Evolutionary conservation across 2,113 vertebrate genomes (phyloP).

Genomic region (Chaetops frenatus): DNA sequence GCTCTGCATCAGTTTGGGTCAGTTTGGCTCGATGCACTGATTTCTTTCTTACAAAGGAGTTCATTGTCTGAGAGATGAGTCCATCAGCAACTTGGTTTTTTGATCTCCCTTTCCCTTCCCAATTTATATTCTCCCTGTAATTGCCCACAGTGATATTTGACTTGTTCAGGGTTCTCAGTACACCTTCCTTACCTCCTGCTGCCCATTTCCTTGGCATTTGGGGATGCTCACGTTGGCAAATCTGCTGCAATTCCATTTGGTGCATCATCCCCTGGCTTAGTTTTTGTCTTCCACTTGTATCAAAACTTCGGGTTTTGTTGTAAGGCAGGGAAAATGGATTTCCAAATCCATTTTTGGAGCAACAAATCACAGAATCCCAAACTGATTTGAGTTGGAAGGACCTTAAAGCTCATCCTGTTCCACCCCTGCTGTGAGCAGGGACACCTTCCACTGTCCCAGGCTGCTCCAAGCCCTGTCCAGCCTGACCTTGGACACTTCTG

Average conservation of each 20-base stretch:
- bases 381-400: background rate
- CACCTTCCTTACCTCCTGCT: background rate
- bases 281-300: background rate
- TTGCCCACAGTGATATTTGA: background rate
- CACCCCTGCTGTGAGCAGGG: background rate
- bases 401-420: rapidly evolving
- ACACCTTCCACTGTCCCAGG: background rate
- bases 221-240: background rate
- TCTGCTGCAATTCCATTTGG: rapidly evolving
- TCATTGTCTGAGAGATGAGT: background rate
- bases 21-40: background rate
- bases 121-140: background rate
- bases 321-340: background rate
- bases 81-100: background rate
- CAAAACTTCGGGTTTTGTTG: background rate
- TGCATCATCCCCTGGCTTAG: background rate
- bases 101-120: background rate
- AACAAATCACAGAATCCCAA: background rate
- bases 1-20: background rate
- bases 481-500: background rate
- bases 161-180: background rate
- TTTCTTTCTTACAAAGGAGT: background rate
- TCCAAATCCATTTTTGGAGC: background rate
- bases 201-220: background rate
- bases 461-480: background rate